Evolutionary conservation across 2,113 vertebrate genomes (phyloP).

Genomic region (Crypturellus undulatus): DNA sequence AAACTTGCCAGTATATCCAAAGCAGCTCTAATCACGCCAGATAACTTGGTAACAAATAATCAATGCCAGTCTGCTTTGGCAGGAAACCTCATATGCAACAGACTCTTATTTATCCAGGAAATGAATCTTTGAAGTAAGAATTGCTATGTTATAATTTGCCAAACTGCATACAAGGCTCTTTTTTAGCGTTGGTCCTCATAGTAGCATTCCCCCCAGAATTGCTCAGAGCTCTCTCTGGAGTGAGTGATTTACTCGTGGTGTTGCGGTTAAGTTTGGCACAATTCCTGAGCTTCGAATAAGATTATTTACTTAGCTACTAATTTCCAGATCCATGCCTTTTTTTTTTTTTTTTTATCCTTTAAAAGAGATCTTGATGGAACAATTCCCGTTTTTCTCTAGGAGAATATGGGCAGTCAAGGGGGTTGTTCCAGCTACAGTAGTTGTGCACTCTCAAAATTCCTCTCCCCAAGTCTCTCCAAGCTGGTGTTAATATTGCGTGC

Average conservation of each 20-base stretch:
- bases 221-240: neutral
- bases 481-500: conserved; percentile 1
- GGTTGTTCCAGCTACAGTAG: neutral
- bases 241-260: neutral
- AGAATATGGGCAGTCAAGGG: neutral
- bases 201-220: neutral
- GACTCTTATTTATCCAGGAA: neutral
- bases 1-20: neutral
- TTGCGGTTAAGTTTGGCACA: neutral
- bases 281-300: neutral
- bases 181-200: neutral
- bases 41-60: neutral
- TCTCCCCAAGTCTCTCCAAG: neutral
- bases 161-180: neutral
- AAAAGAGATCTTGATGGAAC: neutral
- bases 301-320: neutral
- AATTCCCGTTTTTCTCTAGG: neutral
- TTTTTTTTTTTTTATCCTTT: neutral
- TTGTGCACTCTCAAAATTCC: neutral
- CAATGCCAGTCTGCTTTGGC: neutral
- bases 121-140: neutral
- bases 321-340: neutral
- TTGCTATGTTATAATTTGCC: rapidly evolving
- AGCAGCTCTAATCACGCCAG: rapidly evolving
- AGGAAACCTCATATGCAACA: neutral